A percentile compares a stretch with the other conserved stretches of the same genome.
phyloP scores from a whole-genome alignment of 2,113 vertebrate genomes.

The Geococcyx californianus region DNA sequence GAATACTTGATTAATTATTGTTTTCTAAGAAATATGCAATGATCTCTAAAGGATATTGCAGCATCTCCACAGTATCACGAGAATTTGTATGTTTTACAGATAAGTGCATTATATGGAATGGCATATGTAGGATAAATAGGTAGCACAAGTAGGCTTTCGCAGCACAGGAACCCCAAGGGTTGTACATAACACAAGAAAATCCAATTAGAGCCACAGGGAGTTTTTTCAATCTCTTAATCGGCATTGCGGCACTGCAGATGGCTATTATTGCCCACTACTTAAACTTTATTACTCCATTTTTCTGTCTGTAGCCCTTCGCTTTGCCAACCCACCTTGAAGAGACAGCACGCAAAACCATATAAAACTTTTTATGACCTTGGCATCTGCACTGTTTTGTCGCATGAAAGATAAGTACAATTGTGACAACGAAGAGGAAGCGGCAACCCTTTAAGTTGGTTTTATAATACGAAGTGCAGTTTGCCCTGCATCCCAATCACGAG shows the following conservation, averaged over 20 bases:
- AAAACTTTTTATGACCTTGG: constrained; percentile 71
- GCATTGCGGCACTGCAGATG: constrained; percentile 73
- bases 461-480: background rate
- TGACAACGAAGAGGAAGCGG: background rate
- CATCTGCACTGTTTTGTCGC: constrained; percentile 49
- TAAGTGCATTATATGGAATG: constrained; percentile 63
- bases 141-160: constrained; percentile 69
- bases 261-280: constrained; percentile 77
- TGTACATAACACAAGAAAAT: constrained; percentile 70
- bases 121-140: constrained; percentile 66
- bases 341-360: constrained; percentile 53
- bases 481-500: background rate
- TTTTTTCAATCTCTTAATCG: constrained; percentile 74
- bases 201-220: constrained; percentile 76
- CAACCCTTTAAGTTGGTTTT: constrained; percentile 10
- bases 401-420: constrained; percentile 37
- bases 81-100: constrained; percentile 20
- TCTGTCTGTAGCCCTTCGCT: constrained; percentile 67
- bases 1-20: constrained; percentile 16
- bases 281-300: constrained; percentile 76
- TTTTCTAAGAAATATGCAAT: constrained; percentile 2
- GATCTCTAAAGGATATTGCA: constrained; percentile 33
- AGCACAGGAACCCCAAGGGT: constrained; percentile 31
- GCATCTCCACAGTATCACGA: background rate
- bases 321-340: constrained; percentile 74